These are phyloP conservation scores for Lottia scabra DNA, from an alignment of 2,888 invertebrate genomes.

Conservation along the genomic window DNA sequence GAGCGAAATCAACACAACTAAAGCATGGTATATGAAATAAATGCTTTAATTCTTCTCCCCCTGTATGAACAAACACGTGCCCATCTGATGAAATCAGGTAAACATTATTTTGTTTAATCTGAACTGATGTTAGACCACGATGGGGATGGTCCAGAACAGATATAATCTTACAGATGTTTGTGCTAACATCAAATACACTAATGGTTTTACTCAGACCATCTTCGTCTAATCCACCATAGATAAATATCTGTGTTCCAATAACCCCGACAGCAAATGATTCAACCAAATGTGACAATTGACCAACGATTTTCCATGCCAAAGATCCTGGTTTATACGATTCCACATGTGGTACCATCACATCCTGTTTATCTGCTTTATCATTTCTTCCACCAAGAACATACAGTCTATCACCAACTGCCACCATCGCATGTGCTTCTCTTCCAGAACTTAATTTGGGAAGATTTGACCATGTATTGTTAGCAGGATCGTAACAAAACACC, in stretches of 20 bases:
- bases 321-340: slow-evolving; percentile 13
- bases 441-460: slow-evolving; percentile 12
- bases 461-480: slow-evolving; percentile 18
- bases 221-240: not conserved
- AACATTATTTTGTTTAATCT: not conserved
- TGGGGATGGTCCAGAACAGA: not conserved
- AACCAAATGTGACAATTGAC: slow-evolving; percentile 15
- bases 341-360: slow-evolving; percentile 14
- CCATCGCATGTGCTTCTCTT: slow-evolving; percentile 24
- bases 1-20: not conserved
- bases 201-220: not conserved
- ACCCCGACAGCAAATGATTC: slow-evolving; percentile 18
- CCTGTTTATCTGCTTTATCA: not conserved
- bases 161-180: not conserved
- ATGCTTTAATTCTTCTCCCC: not conserved
- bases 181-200: not conserved
- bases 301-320: slow-evolving; percentile 12
- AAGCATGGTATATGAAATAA: not conserved
- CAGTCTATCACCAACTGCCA: slow-evolving; percentile 14
- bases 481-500: slow-evolving; percentile 19
- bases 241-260: not conserved
- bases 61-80: not conserved
- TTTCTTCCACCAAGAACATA: slow-evolving; percentile 24
- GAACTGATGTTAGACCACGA: not conserved
- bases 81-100: not conserved